These are phyloP conservation scores for Zaprionus obscuricornis DNA, from an alignment of 2,888 invertebrate genomes.

Conservation along the genomic window DNA sequence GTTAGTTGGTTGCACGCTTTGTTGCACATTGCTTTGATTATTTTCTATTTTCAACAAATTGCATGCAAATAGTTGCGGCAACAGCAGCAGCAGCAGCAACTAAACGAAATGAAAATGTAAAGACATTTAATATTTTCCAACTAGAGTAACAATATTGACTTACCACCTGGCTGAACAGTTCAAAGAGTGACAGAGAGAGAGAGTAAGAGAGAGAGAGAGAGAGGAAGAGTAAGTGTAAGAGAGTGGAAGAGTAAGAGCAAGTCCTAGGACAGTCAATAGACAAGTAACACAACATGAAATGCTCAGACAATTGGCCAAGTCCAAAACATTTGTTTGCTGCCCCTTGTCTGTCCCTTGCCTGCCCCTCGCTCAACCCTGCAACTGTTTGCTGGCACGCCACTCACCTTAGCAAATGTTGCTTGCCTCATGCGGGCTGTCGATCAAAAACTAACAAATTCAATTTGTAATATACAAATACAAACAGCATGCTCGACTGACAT, in stretches of 20 bases:
- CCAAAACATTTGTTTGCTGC: slow-evolving; percentile 7
- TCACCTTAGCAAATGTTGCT: no score
- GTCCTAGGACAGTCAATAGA: no score
- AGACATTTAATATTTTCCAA: slow-evolving; percentile 72
- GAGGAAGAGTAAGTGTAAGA: no score
- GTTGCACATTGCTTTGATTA: slow-evolving; percentile 75
- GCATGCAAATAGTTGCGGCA: slow-evolving; percentile 71
- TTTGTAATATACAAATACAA: no score
- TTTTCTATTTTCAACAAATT: slow-evolving; percentile 73
- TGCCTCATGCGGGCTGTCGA: slow-evolving; percentile 28
- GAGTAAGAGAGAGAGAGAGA: background rate
- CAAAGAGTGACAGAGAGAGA: background rate
- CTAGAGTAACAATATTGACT: slow-evolving; percentile 69
- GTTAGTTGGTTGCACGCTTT: slow-evolving; percentile 37
- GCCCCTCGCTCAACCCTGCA: no score
- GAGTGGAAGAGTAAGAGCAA: no score
- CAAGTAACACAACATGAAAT: slow-evolving; percentile 4
- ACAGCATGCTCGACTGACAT: no score
- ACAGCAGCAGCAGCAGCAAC: slow-evolving; percentile 1
- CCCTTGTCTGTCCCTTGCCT: no score
- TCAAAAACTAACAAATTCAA: background rate
- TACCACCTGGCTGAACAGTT: slow-evolving; percentile 47
- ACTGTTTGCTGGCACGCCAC: no score
- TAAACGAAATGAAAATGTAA: slow-evolving; percentile 12
- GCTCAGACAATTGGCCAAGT: slow-evolving; percentile 20